Base-by-base conservation (phyloP, 2,797 vertebrate genomes). In the Coregonus ussuriensis region DNA sequence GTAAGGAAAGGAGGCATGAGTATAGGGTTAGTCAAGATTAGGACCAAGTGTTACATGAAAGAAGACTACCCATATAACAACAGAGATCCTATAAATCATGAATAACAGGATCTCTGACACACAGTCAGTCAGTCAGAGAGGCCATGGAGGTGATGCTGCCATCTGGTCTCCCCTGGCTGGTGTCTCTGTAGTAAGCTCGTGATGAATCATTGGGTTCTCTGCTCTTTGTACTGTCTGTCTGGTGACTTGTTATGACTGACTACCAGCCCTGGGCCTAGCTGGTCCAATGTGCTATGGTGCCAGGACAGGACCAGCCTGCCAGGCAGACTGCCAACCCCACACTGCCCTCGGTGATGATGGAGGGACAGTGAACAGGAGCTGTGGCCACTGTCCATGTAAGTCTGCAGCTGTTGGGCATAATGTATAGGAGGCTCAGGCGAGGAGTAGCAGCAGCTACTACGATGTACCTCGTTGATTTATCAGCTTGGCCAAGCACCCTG, bases 121-220 rank as follows among this genome's bases (percentile, higher is more conserved):
- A 67, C 65, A 67, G 21, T 33, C 9, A 37, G 35, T 37, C 35
- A 47, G 41, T 33, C 65, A 29, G 33, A 67, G 65, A 35, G 31
- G 31, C 65, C 65, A 31, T 4, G 1, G 72, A 77, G 53, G 54
- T 13, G 35, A 9, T 9, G 41, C 41, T 11, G 41, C 79, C 85
- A 88, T 86, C 86, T 90, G 86, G 83, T 84, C 81, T 71, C 81
- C 77, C 74, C 77, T 31, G 79, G 79, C 37, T 79, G 72, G 59
- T 69, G 66, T 35, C 77, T 73, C 78, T 41, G 79, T 59, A 71
- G 77, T 29, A 15, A 78, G 37, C 73, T 74, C 77, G 59, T 29
- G 75, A 70, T 77, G 79, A 71, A 54, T 74, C 71, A 77, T 68
- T 11, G 74, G 72, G 71, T 78, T 73, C 18, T 73, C 79, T 85